Conservation (phyloP, 2,888 invertebrate genomes). For the Caprella mutica region DNA sequence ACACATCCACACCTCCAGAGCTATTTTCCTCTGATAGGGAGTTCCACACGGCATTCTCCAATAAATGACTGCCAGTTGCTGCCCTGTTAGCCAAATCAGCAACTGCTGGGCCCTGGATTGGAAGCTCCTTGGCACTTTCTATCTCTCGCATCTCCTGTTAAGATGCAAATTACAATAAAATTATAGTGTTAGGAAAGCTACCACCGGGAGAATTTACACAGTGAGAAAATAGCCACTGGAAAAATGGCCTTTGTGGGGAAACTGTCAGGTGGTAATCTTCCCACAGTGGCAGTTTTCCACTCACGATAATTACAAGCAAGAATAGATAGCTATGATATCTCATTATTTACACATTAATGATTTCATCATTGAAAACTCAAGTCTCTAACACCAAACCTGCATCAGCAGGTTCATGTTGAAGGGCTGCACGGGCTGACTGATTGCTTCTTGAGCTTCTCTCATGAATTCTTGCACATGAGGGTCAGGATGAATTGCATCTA, state of each 20-base stretch:
- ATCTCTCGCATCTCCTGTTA: constrained; percentile 34
- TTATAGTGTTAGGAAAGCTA: no score
- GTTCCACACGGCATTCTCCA: no score
- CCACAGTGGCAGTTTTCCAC: no score
- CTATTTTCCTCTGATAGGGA: no score
- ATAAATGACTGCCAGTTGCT: no score
- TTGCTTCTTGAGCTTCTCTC: constrained; percentile 28
- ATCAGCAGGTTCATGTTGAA: constrained; percentile 32
- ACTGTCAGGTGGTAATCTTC: not conserved
- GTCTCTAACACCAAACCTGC: constrained; percentile 14
- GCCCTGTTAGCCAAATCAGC: constrained; percentile 33
- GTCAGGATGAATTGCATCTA: constrained; percentile 16
- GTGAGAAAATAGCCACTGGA: not conserved
- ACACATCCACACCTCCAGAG: no score
- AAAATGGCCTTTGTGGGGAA: not conserved
- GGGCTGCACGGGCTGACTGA: constrained; percentile 24
- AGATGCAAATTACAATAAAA: no score
- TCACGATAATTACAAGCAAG: no score
- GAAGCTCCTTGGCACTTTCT: constrained; percentile 22
- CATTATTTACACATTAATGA: no score
- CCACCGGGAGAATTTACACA: not conserved
- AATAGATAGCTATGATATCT: no score
- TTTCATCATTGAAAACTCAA: not conserved
- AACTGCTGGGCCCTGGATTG: constrained; percentile 25
- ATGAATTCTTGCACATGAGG: constrained; percentile 30